Evolutionary conservation across 2,888 invertebrate genomes (phyloP), one percentile per base, ranked within the genome.

Genomic region (Clostera curtula): DNA sequence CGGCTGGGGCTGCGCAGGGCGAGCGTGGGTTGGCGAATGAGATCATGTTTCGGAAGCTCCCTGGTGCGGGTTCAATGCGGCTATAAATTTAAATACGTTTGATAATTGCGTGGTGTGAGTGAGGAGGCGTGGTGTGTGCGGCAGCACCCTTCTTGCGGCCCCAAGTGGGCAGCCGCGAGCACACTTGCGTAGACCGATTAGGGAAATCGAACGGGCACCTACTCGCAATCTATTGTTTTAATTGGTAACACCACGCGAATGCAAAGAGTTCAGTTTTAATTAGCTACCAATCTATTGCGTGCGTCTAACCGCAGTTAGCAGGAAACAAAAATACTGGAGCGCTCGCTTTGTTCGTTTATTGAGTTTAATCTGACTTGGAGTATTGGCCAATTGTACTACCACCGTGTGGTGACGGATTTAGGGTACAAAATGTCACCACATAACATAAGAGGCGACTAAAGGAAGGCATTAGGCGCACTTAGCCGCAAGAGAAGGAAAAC

Each of bases 131-230:
- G 77, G 51, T 41, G 40, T 43, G 41, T 46, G 49, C 49, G 53
- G 51, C 56, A 54, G 66, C 74, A 72, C 77, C 80, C 77, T n/a
- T n/a, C n/a, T 62, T 37, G 69, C 64, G 79, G 79, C 80, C 79
- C 67, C 76, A 54, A 59, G 64, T 62, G 63, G 63, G 61, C 61
- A 58, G 57, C 49, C 57, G 12, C 3, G 51, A 53, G 52, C 43
- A 48, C 56, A 42, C 50, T 38, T 28, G 45, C 50, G 53, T 56
- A 43, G 44, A 52, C 57, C 62, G 63, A 69, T 73, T 69, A 69
- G 73, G 72, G 64, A 72, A 72, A 73, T 69, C 63, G 47, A 56
- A 48, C 49, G 56, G 54, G 50, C 57, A 54, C 47, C 55, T 56
- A 54, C 51, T 54, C 48, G 32, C 47, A 52, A 51, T 51, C 54